phyloP scores from a whole-genome alignment of 1,140 invertebrate species.

The Plutomurus gul region DNA sequence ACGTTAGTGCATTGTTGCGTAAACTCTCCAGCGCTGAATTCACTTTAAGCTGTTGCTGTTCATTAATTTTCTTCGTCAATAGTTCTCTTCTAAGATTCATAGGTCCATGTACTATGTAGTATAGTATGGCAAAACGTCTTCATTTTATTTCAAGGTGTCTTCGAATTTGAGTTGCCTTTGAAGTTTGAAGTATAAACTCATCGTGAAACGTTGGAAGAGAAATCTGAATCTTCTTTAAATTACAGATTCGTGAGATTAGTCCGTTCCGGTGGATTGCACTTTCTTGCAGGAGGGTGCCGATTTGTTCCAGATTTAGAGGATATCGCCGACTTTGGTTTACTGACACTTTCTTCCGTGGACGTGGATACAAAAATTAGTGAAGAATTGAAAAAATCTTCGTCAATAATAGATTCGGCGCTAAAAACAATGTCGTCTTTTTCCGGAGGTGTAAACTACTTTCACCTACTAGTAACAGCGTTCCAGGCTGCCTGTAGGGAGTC shows the following conservation, averaged over 20 bases:
- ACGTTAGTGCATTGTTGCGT: no score
- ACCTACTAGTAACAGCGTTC: slow-evolving; percentile 92
- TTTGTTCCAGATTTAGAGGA: slow-evolving; percentile 86
- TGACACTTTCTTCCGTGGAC: no score
- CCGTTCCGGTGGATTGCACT: slow-evolving; percentile 89
- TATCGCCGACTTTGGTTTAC: slow-evolving; percentile 69
- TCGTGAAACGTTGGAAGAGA: not conserved
- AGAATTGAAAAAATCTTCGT: slow-evolving; percentile 69
- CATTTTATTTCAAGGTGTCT: not conserved
- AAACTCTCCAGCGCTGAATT: no score
- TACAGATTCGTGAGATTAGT: slow-evolving; percentile 89
- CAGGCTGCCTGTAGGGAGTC: slow-evolving; percentile 80
- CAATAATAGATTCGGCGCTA: slow-evolving; percentile 77
- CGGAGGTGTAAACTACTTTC: slow-evolving; percentile 94
- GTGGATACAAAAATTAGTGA: slow-evolving; percentile 58
- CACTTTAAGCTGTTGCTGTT: no score
- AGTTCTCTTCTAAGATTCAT: no score
- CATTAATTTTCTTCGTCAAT: no score
- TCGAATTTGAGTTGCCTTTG: no score
- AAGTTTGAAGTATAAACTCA: no score
- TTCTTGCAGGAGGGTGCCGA: slow-evolving; percentile 84
- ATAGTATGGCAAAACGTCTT: no score
- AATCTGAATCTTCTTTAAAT: not conserved
- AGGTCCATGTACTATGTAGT: no score
- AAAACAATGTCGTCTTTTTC: slow-evolving; percentile 83